Evolutionary conservation across 2,113 vertebrate genomes (phyloP).

Genomic region (Pangasianodon hypophthalmus): DNA sequence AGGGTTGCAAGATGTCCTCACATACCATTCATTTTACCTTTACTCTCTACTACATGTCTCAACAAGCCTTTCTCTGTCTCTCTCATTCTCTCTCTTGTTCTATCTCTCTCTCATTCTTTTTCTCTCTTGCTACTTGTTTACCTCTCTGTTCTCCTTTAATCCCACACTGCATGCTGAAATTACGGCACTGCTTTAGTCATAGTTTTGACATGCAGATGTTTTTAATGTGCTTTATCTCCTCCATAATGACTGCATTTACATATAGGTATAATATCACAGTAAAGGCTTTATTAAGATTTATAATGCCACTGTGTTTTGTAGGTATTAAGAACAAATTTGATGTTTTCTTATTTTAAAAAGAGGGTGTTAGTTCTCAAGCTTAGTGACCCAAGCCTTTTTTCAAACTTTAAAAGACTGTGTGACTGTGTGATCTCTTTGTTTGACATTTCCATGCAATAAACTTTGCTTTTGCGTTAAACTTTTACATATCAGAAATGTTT

Average conservation of each 20-base stretch:
- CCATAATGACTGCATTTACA: neutral
- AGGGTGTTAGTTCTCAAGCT: slow-evolving; percentile 13
- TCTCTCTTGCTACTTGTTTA: neutral
- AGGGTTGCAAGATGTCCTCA: slow-evolving; percentile 33
- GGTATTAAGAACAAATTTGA: neutral
- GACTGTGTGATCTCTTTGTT: neutral
- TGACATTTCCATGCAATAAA: neutral
- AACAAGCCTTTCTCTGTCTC: slow-evolving; percentile 48
- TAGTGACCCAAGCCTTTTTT: neutral
- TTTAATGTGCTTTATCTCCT: neutral
- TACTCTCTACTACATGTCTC: slow-evolving; percentile 54
- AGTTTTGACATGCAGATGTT: neutral
- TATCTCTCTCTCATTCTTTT: neutral
- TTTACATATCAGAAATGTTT: neutral
- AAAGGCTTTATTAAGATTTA: neutral
- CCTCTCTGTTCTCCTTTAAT: neutral
- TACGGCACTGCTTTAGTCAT: neutral
- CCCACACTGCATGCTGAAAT: neutral
- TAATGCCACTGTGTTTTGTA: neutral
- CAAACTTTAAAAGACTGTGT: neutral
- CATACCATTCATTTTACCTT: slow-evolving; percentile 67
- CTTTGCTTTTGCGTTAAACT: neutral
- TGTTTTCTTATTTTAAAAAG: neutral
- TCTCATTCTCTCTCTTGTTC: neutral
- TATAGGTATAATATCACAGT: neutral